These are phyloP conservation scores for Ictidomys tridecemlineatus DNA, from an alignment of 2,113 vertebrate genomes.

Conservation along the genomic window DNA sequence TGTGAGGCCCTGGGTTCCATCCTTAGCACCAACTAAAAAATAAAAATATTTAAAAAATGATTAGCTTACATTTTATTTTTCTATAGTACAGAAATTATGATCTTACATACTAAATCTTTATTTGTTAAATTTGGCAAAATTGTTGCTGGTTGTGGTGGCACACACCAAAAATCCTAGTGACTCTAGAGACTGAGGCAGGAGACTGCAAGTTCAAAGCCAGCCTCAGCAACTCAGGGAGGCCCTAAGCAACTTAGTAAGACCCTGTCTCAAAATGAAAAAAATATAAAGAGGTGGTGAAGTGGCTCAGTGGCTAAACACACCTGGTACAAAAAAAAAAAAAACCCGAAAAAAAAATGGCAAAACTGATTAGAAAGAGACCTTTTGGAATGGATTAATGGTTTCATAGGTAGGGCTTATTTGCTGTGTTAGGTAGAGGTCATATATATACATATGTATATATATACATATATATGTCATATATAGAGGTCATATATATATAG, in stretches of 20 bases:
- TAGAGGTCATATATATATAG: not conserved
- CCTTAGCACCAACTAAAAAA: too few relatives aligned
- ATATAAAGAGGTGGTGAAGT: too few relatives aligned
- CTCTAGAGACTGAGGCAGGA: too few relatives aligned
- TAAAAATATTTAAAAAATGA: not conserved
- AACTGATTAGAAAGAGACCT: constrained; percentile 1
- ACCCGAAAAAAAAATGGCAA: not conserved
- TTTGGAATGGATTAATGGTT: not conserved
- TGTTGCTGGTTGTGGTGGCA: not conserved
- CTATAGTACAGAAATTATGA: not conserved
- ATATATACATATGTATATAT: not conserved
- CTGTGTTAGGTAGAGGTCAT: not conserved
- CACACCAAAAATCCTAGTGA: too few relatives aligned
- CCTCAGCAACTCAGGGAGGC: too few relatives aligned
- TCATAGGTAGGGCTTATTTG: not conserved
- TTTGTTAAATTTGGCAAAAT: constrained; percentile 37
- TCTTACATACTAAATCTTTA: constrained; percentile 2
- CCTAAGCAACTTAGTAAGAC: too few relatives aligned
- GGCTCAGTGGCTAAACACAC: too few relatives aligned
- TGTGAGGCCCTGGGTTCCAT: too few relatives aligned
- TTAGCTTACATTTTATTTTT: not conserved
- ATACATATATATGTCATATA: not conserved
- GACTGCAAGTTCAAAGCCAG: too few relatives aligned
- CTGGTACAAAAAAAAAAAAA: too few relatives aligned
- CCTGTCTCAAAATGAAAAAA: too few relatives aligned